A percentile compares a stretch with the other conserved stretches of the same genome.
phyloP scores from a whole-genome alignment of 2,113 vertebrate genomes.

The Ranitomeya imitator region DNA sequence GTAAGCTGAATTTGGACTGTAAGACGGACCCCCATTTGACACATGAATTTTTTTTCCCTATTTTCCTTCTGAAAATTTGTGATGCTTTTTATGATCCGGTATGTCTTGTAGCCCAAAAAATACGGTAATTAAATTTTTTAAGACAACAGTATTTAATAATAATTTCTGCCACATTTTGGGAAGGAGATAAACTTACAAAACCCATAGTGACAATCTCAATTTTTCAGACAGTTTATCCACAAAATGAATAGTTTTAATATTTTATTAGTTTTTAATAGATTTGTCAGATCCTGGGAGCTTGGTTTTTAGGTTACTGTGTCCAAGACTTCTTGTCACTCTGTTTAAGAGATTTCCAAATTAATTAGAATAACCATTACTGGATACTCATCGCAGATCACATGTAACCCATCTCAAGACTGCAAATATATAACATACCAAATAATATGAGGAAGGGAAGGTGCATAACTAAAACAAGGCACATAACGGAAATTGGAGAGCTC shows the following conservation, averaged over 20 bases:
- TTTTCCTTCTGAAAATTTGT: too few relatives aligned
- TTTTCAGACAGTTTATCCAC: conserved; percentile 72
- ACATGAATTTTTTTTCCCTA: too few relatives aligned
- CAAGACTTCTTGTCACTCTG: conserved; percentile 51
- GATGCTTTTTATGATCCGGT: too few relatives aligned
- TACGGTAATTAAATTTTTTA: too few relatives aligned
- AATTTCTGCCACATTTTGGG: not conserved
- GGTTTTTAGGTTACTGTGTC: conserved; percentile 60
- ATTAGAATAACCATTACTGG: not conserved
- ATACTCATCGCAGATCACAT: not conserved
- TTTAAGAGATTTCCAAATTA: conserved; percentile 44
- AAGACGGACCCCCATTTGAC: too few relatives aligned
- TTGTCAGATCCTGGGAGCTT: conserved; percentile 60
- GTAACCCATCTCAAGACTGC: not conserved
- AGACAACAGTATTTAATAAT: not conserved
- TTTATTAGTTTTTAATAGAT: conserved; percentile 71
- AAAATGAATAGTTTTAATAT: conserved; percentile 77
- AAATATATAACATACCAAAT: not conserved
- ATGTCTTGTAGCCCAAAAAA: too few relatives aligned
- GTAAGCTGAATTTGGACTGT: too few relatives aligned
- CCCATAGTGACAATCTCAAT: conserved; percentile 34
- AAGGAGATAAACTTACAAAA: not conserved
- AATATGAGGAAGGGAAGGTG: not conserved
- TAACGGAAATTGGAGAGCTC: not conserved
- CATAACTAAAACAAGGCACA: not conserved